Percentiles rank a stretch among this genome's conserved stretches.
Evolutionary conservation across 2,888 invertebrate genomes (phyloP).

Genomic region (Xylocampa areola): DNA sequence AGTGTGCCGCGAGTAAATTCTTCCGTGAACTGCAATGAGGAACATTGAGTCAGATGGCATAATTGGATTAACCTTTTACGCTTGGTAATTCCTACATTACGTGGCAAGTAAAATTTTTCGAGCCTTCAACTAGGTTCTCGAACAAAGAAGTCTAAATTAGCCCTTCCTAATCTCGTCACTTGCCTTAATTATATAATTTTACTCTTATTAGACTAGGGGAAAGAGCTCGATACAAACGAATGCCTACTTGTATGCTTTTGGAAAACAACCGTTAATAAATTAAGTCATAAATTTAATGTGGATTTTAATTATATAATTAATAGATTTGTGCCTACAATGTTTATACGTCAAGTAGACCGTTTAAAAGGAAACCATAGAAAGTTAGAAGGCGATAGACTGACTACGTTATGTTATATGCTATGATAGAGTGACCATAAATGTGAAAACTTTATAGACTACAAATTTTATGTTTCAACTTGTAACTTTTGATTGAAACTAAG

Average conservation of each 20-base stretch:
- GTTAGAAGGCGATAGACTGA: constrained; percentile 55
- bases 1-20: constrained; percentile 60
- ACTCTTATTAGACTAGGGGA: too few species aligned
- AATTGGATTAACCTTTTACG: constrained; percentile 69
- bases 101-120: constrained; percentile 51
- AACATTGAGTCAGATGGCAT: constrained; percentile 76
- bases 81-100: constrained; percentile 46
- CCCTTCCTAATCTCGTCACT: constrained; percentile 38
- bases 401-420: too few species aligned
- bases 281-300: too few species aligned
- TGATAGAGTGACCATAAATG: constrained; percentile 63
- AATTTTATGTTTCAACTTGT: not conserved
- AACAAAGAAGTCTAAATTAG: constrained; percentile 39
- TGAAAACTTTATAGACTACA: not conserved
- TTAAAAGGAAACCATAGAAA: constrained; percentile 76
- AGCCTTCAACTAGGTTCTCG: constrained; percentile 44
- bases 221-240: too few species aligned
- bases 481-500: too few species aligned
- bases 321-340: constrained; percentile 65
- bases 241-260: too few species aligned
- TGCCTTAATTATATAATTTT: too few species aligned
- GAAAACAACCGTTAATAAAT: too few species aligned
- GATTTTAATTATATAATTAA: too few species aligned
- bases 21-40: constrained; percentile 77
- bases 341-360: constrained; percentile 70